Evolutionary conservation across 2,888 invertebrate genomes (phyloP), one percentile per base, ranked within the genome.

Genomic region (Oegoconia quadripuncta): DNA sequence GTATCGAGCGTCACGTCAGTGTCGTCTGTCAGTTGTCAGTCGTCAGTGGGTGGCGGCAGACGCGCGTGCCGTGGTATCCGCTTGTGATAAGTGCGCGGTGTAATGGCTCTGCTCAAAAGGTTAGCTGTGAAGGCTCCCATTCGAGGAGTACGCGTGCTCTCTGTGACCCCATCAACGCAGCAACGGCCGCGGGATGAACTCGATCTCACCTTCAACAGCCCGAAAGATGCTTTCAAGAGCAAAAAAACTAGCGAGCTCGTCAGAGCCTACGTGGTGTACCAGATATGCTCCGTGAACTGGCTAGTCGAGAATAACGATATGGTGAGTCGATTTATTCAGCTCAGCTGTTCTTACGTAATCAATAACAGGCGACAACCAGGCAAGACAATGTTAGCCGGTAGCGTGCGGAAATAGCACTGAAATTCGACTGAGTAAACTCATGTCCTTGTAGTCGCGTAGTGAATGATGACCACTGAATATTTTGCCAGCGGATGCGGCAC

Each of bases 221-320:
- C 95, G 16, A 89, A 92, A 61, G 96, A 97, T 55, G 95, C 98
- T 16, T 99, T 97, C 89, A 96, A 96, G 79, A 97, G 97, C 86
- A 98, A 98, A 89, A 96, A 95, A 59, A 97, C 95, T 54, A 92
- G 91, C 87, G 98, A 99, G 84, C 90, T 99, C 55, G 70, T 97
- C 35, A 90, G 98, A 52, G 97, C 97, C 26, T 94, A 96, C 74
- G 63, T 97, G 67, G 98, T 98, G 55, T 97, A 98, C 83, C 92
- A 94, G 72, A 88, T 98, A 74, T 98, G 98, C 84, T 94, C 96
- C 40, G 89, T 95, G 68, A 92, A 94, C 66, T 93, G 92, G 74
- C 82, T 98, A 55, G 98, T 98, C 53, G 95, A 97, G 73, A 92
- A 98, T 87, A 97, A 98, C 74, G 94, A 92, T 89, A 91, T 93